phyloP scores from a whole-genome alignment of 2,888 invertebrate genomes.

The Tiliacea citrago region DNA sequence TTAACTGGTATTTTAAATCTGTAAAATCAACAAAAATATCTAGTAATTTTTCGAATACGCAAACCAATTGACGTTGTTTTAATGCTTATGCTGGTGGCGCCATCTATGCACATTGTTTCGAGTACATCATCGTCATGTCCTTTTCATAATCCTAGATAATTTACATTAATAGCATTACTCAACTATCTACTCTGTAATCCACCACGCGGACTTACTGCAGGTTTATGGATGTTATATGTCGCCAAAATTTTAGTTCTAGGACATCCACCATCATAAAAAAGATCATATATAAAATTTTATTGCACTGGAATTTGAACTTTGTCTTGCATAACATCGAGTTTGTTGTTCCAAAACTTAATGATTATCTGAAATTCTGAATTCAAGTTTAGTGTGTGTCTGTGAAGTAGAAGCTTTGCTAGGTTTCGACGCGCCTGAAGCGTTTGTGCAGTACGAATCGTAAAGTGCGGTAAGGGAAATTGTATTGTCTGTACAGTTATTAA shows the following conservation, averaged over 20 bases:
- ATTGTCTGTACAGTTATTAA: background rate
- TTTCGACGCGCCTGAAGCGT: background rate
- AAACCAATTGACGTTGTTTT: background rate
- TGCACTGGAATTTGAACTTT: background rate
- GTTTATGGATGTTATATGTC: background rate
- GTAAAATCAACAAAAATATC: background rate
- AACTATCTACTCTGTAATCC: background rate
- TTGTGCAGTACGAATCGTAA: background rate
- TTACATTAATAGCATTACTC: background rate
- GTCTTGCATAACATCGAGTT: background rate
- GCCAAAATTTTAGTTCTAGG: background rate
- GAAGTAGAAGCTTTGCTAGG: background rate
- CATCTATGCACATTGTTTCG: background rate
- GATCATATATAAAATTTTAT: background rate
- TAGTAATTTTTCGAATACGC: background rate
- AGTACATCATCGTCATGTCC: background rate
- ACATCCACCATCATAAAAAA: background rate
- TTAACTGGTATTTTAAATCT: background rate
- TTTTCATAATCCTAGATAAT: background rate
- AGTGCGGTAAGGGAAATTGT: background rate
- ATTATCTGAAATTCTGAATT: conserved; percentile 1
- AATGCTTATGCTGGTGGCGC: conserved; percentile 1
- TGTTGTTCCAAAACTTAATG: background rate
- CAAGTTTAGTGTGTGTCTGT: background rate
- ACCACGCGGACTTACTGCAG: background rate